phyloP scores from a whole-genome alignment of 2,113 vertebrate species.

The Tretioscincus oriximinensis region DNA sequence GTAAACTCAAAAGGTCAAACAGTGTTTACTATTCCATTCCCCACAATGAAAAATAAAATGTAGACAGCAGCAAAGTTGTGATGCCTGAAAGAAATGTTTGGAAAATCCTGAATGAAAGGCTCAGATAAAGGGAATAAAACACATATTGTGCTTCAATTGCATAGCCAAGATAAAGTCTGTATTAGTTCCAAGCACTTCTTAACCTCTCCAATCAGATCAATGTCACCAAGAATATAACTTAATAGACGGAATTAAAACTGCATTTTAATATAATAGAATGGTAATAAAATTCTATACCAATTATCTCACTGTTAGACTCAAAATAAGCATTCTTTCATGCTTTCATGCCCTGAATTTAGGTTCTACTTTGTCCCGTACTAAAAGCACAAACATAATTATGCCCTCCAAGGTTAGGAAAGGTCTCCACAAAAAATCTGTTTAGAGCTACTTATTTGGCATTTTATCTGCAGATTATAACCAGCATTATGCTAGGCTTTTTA shows the following conservation, averaged over 20 bases:
- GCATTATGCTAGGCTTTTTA: conserved; percentile 70
- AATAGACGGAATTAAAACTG: conserved; percentile 59
- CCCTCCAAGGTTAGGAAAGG: conserved; percentile 69
- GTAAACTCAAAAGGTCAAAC: background rate
- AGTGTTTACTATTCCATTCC: background rate
- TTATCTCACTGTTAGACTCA: conserved; percentile 71
- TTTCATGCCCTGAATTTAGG: conserved; percentile 73
- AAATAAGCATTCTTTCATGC: conserved; percentile 71
- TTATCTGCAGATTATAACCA: conserved; percentile 74
- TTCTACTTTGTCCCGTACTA: conserved; percentile 70
- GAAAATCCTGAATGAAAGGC: conserved; percentile 4
- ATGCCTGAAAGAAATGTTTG: background rate
- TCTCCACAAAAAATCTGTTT: conserved; percentile 64
- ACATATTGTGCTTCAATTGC: conserved; percentile 10
- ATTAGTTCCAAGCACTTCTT: conserved; percentile 16
- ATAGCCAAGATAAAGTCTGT: background rate
- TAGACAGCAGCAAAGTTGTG: too few relatives aligned
- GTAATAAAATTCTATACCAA: conserved; percentile 72
- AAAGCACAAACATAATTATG: conserved; percentile 70
- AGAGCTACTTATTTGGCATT: conserved; percentile 68
- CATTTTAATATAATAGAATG: conserved; percentile 61
- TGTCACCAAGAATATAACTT: conserved; percentile 43
- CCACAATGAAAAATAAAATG: too few relatives aligned
- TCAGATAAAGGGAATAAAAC: conserved; percentile 7
- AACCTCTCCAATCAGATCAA: conserved; percentile 24